Evolutionary conservation across 2,113 vertebrate species (phyloP).

Genomic region (Atherinomorus stipes): DNA sequence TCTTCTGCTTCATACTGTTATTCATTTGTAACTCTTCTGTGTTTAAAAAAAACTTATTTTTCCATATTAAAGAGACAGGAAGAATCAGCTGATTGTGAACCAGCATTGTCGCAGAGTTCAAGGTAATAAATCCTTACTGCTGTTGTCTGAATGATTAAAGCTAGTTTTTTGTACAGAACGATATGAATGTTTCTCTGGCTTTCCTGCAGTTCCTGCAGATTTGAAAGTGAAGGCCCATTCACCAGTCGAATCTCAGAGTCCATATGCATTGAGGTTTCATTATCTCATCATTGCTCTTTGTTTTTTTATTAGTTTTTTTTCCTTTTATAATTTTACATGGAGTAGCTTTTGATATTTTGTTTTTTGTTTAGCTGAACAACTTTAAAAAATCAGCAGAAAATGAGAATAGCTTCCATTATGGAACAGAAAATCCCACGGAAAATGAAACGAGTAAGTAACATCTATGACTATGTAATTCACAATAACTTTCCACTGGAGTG

Average conservation of each 20-base stretch:
- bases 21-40: background rate
- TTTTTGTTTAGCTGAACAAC: slow-evolving; percentile 68
- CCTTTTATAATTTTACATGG: background rate
- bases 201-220: slow-evolving; percentile 69
- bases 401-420: slow-evolving; percentile 56
- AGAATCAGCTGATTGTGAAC: slow-evolving; percentile 69
- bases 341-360: background rate
- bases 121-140: slow-evolving; percentile 60
- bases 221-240: slow-evolving; percentile 53
- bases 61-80: slow-evolving; percentile 36
- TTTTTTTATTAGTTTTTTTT: background rate
- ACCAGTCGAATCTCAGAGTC: slow-evolving; percentile 63
- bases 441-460: slow-evolving; percentile 60
- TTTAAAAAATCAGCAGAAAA: slow-evolving; percentile 55
- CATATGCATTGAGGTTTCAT: slow-evolving; percentile 78
- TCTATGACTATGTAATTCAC: no score
- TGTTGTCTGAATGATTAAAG: background rate
- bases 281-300: background rate
- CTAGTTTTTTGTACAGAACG: background rate
- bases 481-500: background rate
- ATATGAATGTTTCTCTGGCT: background rate
- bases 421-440: slow-evolving; percentile 53
- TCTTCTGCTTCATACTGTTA: background rate
- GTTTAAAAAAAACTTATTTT: slow-evolving; percentile 7
- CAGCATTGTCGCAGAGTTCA: slow-evolving; percentile 58